Conservation (phyloP, 2,888 invertebrate species). For the Alloscopus bannaensis region DNA sequence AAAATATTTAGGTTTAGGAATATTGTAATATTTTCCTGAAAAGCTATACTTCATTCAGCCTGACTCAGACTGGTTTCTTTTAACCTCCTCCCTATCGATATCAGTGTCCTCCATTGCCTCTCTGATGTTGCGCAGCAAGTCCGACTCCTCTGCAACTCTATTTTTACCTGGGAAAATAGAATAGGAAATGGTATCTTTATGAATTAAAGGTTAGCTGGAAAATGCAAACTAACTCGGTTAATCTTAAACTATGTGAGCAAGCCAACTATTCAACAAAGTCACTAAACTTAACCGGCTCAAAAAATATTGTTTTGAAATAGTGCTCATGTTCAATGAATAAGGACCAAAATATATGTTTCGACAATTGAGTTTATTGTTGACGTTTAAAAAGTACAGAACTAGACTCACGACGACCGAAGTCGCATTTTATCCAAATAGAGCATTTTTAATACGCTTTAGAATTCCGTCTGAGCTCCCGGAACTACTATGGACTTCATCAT, state of each 20-base stretch:
- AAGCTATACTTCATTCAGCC: slow-evolving; percentile 14
- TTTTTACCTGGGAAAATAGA: slow-evolving; percentile 52
- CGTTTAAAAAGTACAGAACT: too few relatives aligned
- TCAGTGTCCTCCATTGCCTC: slow-evolving; percentile 38
- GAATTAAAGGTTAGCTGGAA: background rate
- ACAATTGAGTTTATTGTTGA: too few relatives aligned
- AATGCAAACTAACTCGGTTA: background rate
- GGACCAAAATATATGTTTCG: too few relatives aligned
- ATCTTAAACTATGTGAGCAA: background rate
- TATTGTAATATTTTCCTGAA: too few relatives aligned
- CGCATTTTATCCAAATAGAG: slow-evolving; percentile 80
- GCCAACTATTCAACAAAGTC: background rate
- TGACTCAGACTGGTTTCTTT: slow-evolving; percentile 32
- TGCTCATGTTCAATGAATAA: too few relatives aligned
- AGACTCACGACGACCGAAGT: too few relatives aligned
- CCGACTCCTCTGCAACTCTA: slow-evolving; percentile 50
- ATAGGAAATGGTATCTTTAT: background rate
- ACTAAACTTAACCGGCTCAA: background rate
- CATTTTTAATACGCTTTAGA: slow-evolving; percentile 80
- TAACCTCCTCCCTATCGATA: slow-evolving; percentile 9
- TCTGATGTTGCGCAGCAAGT: slow-evolving; percentile 44
- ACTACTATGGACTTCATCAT: slow-evolving; percentile 37
- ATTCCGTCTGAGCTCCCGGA: slow-evolving; percentile 78
- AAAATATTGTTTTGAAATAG: too few relatives aligned
- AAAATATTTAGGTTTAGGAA: too few relatives aligned